These are phyloP conservation scores for Cladopsammia gracilis DNA, from an alignment of 64 coral and sea anemone species.

Conservation along the genomic window DNA sequence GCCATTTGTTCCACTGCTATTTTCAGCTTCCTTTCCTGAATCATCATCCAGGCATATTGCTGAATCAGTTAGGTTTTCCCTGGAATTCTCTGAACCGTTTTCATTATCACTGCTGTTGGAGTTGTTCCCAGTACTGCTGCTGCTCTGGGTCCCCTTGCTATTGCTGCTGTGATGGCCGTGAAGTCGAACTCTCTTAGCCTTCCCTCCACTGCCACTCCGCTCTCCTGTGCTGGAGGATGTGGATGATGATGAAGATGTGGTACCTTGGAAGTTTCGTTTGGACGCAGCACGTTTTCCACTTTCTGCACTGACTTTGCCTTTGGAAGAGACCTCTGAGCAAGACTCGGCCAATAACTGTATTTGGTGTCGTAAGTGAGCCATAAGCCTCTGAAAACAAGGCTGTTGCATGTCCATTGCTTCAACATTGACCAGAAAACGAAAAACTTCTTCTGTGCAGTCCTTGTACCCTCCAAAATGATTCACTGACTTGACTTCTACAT, in stretches of 20 bases:
- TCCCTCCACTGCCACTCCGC: constrained; percentile 38
- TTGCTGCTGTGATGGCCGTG: neutral
- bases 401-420: constrained; percentile 70
- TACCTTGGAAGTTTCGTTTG: constrained; percentile 29
- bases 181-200: constrained; percentile 28
- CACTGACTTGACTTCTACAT: constrained; percentile 5
- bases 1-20: constrained; percentile 35
- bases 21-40: constrained; percentile 34
- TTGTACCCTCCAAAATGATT: constrained; percentile 70
- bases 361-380: constrained; percentile 61
- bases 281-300: constrained; percentile 27
- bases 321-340: neutral
- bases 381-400: constrained; percentile 75
- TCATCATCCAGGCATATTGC: constrained; percentile 46
- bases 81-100: constrained; percentile 65
- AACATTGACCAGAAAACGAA: constrained; percentile 65
- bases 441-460: constrained; percentile 72
- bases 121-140: constrained; percentile 21
- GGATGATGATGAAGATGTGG: constrained; percentile 39
- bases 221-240: constrained; percentile 18
- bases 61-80: constrained; percentile 69
- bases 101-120: constrained; percentile 64
- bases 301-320: neutral
- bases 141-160: neutral
- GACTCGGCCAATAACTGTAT: constrained; percentile 48